phyloP scores from a whole-genome alignment of 2,113 vertebrate species.

The Nanorana parkeri region DNA sequence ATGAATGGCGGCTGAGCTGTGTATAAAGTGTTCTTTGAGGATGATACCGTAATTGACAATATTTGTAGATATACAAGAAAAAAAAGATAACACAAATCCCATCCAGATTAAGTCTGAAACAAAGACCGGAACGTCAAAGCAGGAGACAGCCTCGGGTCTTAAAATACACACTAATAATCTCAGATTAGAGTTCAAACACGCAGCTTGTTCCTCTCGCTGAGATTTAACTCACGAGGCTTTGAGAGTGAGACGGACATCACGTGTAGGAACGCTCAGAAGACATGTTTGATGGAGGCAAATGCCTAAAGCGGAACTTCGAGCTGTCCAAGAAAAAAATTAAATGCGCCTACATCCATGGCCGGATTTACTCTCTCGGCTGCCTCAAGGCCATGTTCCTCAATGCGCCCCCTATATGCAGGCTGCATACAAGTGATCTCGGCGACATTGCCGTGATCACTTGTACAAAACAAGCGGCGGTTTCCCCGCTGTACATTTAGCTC shows the following conservation, averaged over 20 bases:
- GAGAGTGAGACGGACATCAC: conserved; percentile 2
- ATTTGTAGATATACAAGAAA: background rate
- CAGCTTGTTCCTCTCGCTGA: conserved; percentile 19
- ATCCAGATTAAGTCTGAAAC: conserved; percentile 29
- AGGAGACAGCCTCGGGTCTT: background rate
- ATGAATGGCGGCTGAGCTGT: too few relatives aligned
- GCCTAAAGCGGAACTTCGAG: background rate
- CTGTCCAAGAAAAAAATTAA: too few relatives aligned
- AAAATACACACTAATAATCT: conserved; percentile 32
- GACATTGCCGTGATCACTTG: too few relatives aligned
- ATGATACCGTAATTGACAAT: background rate
- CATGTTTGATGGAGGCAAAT: background rate
- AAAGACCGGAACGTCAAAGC: background rate
- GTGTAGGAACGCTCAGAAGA: background rate
- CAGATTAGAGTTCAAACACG: conserved; percentile 23
- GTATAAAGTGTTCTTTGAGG: background rate
- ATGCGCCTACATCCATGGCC: too few relatives aligned
- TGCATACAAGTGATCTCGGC: too few relatives aligned
- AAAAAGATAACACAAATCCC: background rate
- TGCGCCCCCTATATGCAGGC: too few relatives aligned
- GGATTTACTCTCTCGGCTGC: too few relatives aligned
- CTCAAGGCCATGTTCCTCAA: too few relatives aligned
- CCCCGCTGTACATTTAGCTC: too few relatives aligned
- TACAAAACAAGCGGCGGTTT: too few relatives aligned
- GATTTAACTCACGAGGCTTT: conserved; percentile 3